phyloP scores from a whole-genome alignment of 2,797 vertebrate species.

The Cephalopachus bancanus region DNA sequence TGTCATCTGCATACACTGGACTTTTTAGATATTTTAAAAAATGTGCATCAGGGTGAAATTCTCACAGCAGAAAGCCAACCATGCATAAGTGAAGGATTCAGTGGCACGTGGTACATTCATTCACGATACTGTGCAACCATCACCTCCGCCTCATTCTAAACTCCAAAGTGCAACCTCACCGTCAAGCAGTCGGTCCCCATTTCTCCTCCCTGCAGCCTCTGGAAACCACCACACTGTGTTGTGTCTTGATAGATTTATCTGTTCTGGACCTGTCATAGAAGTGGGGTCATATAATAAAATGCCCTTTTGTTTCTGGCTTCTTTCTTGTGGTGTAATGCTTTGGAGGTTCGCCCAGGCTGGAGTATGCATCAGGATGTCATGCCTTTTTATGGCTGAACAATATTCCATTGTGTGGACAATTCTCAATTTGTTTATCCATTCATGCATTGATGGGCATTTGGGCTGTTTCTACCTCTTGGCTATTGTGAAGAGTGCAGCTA shows the following conservation, averaged over 20 bases:
- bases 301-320: not conserved
- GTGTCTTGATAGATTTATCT: not conserved
- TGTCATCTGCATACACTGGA: not conserved
- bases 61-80: not conserved
- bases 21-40: not conserved
- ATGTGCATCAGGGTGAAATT: not conserved
- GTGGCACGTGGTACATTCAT: not conserved
- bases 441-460: not conserved
- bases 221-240: not conserved
- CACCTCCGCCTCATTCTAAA: not conserved
- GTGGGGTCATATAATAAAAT: not conserved
- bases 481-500: not conserved
- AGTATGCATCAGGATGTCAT: not conserved
- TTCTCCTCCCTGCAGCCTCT: not conserved
- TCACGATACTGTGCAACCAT: not conserved
- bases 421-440: not conserved
- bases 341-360: not conserved
- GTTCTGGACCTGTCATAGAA: not conserved
- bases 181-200: not conserved
- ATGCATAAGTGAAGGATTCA: not conserved
- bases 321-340: not conserved
- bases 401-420: not conserved
- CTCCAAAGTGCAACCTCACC: not conserved
- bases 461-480: not conserved
- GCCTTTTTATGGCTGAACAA: not conserved